Percentiles rank a stretch among this genome's conserved stretches.
These are phyloP conservation scores for Xylota segnis DNA, from an alignment of 2,888 invertebrate species.

Conservation along the genomic window DNA sequence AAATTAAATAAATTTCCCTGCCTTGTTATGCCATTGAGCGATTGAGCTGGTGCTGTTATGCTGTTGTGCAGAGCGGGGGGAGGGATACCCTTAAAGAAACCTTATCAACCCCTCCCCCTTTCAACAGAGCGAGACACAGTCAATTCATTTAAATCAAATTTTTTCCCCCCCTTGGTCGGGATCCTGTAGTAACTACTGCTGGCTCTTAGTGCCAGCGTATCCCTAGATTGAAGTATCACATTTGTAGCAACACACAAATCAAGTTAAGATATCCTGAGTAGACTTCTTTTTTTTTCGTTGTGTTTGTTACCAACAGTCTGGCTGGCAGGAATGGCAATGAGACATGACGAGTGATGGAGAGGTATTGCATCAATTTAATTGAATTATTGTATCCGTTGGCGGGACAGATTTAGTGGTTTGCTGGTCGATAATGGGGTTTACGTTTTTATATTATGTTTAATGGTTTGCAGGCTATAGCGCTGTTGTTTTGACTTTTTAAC, in stretches of 20 bases:
- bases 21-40: conserved; percentile 37
- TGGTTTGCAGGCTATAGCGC: too few species aligned
- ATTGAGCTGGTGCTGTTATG: conserved; percentile 29
- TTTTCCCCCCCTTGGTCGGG: not conserved
- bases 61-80: too few species aligned
- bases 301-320: conserved; percentile 42
- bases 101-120: not conserved
- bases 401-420: not conserved
- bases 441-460: not conserved
- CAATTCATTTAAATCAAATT: conserved; percentile 52
- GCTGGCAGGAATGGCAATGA: not conserved
- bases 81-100: not conserved
- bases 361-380: not conserved
- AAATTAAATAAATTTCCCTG: conserved; percentile 65
- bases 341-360: not conserved
- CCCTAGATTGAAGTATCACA: conserved; percentile 48
- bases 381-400: not conserved
- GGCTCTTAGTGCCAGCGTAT: conserved; percentile 3
- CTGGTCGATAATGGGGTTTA: not conserved
- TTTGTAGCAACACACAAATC: conserved; percentile 52
- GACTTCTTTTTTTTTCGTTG: conserved; percentile 1
- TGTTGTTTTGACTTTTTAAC: too few species aligned
- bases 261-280: conserved; percentile 38
- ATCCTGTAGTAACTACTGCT: not conserved
- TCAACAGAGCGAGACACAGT: not conserved